Conservation (phyloP, 1,140 invertebrate genomes). For the Brachionus koreanus region DNA sequence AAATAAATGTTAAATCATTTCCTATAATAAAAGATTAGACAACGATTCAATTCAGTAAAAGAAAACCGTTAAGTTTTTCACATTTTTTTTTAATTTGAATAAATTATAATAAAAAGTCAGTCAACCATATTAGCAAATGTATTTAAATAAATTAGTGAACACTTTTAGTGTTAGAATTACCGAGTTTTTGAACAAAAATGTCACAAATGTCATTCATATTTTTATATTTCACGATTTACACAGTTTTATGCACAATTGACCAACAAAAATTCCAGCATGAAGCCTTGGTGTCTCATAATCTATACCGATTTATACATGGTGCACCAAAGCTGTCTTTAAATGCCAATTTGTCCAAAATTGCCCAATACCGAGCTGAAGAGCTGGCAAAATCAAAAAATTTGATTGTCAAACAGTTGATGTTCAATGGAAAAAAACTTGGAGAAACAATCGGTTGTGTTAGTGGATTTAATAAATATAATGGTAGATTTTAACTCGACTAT, state of each 20-base stretch:
- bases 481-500: conserved; percentile 64
- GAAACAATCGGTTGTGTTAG: conserved; percentile 12
- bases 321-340: conserved; percentile 66
- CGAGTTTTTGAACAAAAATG: neutral
- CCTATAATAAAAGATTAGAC: too few relatives aligned
- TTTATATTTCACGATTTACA: neutral
- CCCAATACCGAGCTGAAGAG: conserved; percentile 76
- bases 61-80: neutral
- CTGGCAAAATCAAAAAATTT: conserved; percentile 64
- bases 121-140: neutral
- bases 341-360: conserved; percentile 63
- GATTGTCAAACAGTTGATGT: neutral
- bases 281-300: conserved; percentile 67
- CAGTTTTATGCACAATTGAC: neutral
- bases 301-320: conserved; percentile 70
- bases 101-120: neutral
- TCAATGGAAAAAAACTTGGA: neutral
- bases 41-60: too few relatives aligned
- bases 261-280: conserved; percentile 17
- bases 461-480: conserved; percentile 13
- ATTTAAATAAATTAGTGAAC: neutral
- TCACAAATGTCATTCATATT: neutral
- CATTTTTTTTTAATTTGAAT: neutral
- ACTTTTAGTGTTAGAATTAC: neutral
- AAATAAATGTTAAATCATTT: neutral